phyloP scores from a whole-genome alignment of 2,797 vertebrate genomes.

The Halcyon badia region DNA sequence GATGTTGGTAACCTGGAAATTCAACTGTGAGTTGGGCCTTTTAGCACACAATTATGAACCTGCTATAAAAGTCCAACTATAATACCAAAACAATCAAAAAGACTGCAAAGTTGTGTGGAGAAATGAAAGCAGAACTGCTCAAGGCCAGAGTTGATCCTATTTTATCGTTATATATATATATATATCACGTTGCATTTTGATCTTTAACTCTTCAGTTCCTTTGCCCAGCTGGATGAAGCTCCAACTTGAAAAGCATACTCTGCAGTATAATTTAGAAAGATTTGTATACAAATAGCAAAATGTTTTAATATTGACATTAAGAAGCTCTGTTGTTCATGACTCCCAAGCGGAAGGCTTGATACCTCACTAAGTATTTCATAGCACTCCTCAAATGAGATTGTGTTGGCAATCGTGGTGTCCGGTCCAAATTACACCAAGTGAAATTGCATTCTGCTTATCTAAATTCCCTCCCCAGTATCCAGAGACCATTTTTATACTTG shows the following conservation, averaged over 20 bases:
- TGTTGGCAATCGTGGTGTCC: background rate
- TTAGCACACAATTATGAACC: background rate
- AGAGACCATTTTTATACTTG: background rate
- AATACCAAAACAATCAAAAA: background rate
- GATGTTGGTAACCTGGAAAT: background rate
- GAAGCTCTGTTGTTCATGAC: background rate
- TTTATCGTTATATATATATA: background rate
- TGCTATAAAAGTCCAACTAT: background rate
- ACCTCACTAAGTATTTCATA: background rate
- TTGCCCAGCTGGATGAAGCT: background rate
- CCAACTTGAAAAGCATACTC: background rate
- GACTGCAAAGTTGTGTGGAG: background rate
- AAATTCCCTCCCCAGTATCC: background rate
- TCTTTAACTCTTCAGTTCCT: background rate
- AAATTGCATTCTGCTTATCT: slow-evolving; percentile 38
- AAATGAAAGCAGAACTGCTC: background rate
- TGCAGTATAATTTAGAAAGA: background rate
- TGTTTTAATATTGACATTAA: background rate
- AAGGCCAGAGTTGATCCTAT: background rate
- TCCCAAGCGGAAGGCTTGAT: background rate
- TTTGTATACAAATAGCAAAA: too few species aligned
- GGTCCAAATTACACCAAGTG: background rate
- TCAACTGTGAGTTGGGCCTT: background rate
- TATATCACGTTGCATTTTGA: background rate
- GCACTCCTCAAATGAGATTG: background rate